Percentiles rank a stretch among this genome's conserved stretches.
Conservation (phyloP, 2,113 vertebrate genomes). For the rabbit (Oryctolagus cuniculus) region mOryCun1.1 NC_091442.1:101769501-101770000, state of each 20-base stretch:
- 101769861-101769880: background rate
- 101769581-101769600: background rate
- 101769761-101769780: background rate
- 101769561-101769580: background rate
- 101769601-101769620: constrained; percentile 2
- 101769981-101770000: background rate
- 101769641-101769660: background rate
- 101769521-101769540: rapidly evolving
- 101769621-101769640: background rate
- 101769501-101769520: background rate
- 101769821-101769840: background rate
- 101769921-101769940: background rate
- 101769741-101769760: background rate
- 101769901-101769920: background rate
- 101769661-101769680: background rate
- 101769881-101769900: constrained; percentile 5
- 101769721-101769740: background rate
- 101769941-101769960: background rate
- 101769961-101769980: background rate
- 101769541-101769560: background rate
- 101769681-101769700: background rate
- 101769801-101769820: constrained; percentile 3
- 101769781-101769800: background rate
- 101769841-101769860: background rate
- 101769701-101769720: background rate